Percentiles rank a stretch among this genome's conserved stretches.
Conservation (phyloP, 2,888 invertebrate genomes). For the Belgica antarctica region DNA sequence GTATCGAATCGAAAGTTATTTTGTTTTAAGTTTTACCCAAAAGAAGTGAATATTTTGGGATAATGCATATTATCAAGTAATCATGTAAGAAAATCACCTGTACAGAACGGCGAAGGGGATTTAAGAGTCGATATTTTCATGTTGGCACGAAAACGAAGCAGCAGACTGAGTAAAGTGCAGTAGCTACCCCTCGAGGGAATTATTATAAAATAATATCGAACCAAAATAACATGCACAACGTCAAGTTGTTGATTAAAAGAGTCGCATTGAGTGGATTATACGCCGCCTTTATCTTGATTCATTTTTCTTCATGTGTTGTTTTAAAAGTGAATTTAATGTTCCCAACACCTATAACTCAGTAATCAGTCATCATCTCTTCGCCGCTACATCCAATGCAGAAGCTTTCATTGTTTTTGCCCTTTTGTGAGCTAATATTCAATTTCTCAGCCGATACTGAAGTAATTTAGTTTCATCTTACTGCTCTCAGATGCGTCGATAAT, state of each 20-base stretch:
- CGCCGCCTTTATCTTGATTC: constrained; percentile 16
- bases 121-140: no score
- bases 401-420: not conserved
- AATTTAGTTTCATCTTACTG: not conserved
- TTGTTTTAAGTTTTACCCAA: no score
- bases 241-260: constrained; percentile 34
- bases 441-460: not conserved
- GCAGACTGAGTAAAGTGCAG: constrained; percentile 26
- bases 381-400: no score
- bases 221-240: constrained; percentile 28
- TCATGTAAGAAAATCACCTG: constrained; percentile 31
- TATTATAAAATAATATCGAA: constrained; percentile 41
- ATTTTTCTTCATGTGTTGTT: constrained; percentile 1
- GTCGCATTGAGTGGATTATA: constrained; percentile 6
- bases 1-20: no score
- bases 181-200: constrained; percentile 35
- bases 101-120: not conserved
- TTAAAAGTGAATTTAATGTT: constrained; percentile 10
- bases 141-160: not conserved
- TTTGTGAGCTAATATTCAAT: not conserved
- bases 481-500: constrained; percentile 25
- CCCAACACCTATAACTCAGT: constrained; percentile 18
- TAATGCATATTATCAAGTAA: constrained; percentile 36
- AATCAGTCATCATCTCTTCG: constrained; percentile 18
- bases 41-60: constrained; percentile 8